These are phyloP conservation scores for Acrossocheilus fasciatus DNA, from an alignment of 2,797 vertebrate species.

Conservation along the genomic window DNA sequence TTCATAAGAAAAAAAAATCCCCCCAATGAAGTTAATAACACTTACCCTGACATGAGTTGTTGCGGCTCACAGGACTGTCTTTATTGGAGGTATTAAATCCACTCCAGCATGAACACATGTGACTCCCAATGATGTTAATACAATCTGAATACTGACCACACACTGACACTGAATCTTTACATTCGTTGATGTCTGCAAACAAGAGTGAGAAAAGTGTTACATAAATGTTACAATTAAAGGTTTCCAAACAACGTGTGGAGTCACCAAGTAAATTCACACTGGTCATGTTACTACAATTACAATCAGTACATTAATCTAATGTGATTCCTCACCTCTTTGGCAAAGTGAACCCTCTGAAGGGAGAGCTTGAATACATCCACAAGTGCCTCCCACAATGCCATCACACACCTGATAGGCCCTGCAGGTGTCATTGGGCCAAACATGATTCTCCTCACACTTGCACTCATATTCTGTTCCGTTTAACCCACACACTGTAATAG, in stretches of 20 bases:
- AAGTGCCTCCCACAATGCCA: constrained; percentile 52
- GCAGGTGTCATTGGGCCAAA: constrained; percentile 51
- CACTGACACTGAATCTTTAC: constrained; percentile 5
- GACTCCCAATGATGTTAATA: constrained; percentile 33
- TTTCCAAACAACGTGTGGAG: too few species aligned
- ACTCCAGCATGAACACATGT: constrained; percentile 41
- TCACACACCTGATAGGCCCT: constrained; percentile 59
- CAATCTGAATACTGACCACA: constrained; percentile 48
- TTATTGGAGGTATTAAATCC: constrained; percentile 33
- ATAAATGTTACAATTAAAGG: too few species aligned
- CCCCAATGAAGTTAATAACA: neutral
- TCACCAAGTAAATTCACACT: accelerated
- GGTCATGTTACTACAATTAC: too few species aligned
- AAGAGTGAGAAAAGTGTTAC: too few species aligned
- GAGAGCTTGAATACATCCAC: constrained; percentile 69
- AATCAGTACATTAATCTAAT: too few species aligned
- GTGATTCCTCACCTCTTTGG: constrained; percentile 23
- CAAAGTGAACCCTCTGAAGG: constrained; percentile 64
- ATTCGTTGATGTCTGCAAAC: constrained; percentile 26
- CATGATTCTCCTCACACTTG: constrained; percentile 49
- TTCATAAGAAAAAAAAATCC: too few species aligned
- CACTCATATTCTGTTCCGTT: constrained; percentile 41
- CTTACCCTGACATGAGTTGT: constrained; percentile 42
- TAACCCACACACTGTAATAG: neutral
- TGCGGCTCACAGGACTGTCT: neutral